Percentiles rank a stretch among this genome's conserved stretches.
phyloP scores from a whole-genome alignment of 2,888 invertebrate species.

The Disparrhopalites patrizii region DNA sequence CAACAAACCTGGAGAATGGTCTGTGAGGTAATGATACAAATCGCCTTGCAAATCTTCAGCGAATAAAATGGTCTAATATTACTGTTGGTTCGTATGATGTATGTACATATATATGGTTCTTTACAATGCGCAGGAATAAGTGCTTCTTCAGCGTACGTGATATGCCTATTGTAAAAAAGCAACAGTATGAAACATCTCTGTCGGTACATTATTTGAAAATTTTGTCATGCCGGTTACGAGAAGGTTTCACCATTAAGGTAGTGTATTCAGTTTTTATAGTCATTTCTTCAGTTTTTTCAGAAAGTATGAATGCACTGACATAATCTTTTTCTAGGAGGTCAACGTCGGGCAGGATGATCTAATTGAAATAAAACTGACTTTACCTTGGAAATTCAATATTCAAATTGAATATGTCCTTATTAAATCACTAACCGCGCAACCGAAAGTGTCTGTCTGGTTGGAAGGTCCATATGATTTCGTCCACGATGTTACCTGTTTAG shows the following conservation, averaged over 20 bases:
- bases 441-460: slow-evolving; percentile 53
- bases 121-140: slow-evolving; percentile 54
- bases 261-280: slow-evolving; percentile 16
- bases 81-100: neutral
- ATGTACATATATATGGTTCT: neutral
- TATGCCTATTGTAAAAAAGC: slow-evolving; percentile 61
- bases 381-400: slow-evolving; percentile 70
- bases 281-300: too few relatives aligned
- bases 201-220: slow-evolving; percentile 60
- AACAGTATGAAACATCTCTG: slow-evolving; percentile 62
- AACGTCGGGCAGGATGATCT: slow-evolving; percentile 55
- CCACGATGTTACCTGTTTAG: slow-evolving; percentile 68
- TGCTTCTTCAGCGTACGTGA: slow-evolving; percentile 59
- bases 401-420: slow-evolving; percentile 63
- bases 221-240: slow-evolving; percentile 67
- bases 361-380: slow-evolving; percentile 62
- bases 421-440: slow-evolving; percentile 59
- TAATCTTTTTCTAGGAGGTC: slow-evolving; percentile 57
- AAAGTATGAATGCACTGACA: too few relatives aligned
- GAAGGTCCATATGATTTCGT: slow-evolving; percentile 51
- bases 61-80: neutral
- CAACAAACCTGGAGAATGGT: slow-evolving; percentile 50
- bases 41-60: neutral
- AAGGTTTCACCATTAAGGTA: slow-evolving; percentile 68
- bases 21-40: slow-evolving; percentile 47